A percentile compares a stretch with the other conserved stretches of the same genome.
Evolutionary conservation across 1,140 invertebrate species (phyloP).

Genomic region (Hylyphantes graminicola): DNA sequence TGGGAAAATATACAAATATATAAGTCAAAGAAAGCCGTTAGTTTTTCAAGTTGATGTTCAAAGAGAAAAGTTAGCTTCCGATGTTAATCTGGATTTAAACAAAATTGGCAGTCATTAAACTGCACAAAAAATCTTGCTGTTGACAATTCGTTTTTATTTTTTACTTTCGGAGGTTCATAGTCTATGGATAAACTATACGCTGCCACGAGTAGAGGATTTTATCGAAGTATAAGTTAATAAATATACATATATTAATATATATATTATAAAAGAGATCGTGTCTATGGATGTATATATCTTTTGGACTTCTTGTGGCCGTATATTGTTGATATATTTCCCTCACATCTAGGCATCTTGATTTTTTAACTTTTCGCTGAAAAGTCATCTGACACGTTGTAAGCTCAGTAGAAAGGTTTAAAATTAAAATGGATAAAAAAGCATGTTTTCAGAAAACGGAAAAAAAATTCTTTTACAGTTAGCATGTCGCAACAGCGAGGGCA

Average conservation of each 20-base stretch:
- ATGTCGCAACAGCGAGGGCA: conserved; percentile 42
- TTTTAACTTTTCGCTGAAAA: conserved; percentile 49
- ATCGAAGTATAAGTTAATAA: conserved; percentile 51
- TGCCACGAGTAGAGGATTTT: conserved; percentile 57
- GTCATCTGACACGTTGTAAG: conserved; percentile 37
- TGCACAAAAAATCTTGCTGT: conserved; percentile 56
- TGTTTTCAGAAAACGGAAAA: conserved; percentile 43
- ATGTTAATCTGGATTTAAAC: conserved; percentile 34
- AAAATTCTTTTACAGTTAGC: conserved; percentile 52
- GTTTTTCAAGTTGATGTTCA: conserved; percentile 57
- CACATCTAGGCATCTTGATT: conserved; percentile 39
- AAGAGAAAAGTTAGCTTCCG: conserved; percentile 50
- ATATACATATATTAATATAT: conserved; percentile 51
- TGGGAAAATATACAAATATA: conserved; percentile 56
- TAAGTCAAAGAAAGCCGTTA: conserved; percentile 51
- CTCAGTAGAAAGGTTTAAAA: conserved; percentile 33
- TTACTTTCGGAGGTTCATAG: conserved; percentile 51
- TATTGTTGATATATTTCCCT: conserved; percentile 54
- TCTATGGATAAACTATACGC: conserved; percentile 55
- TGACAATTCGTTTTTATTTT: conserved; percentile 52
- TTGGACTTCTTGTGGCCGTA: conserved; percentile 56
- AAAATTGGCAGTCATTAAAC: conserved; percentile 36
- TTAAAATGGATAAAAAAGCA: conserved; percentile 10
- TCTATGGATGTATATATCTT: conserved; percentile 57
- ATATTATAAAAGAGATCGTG: conserved; percentile 45